Evolutionary conservation across 1,140 invertebrate species (phyloP).

Genomic region (Paracyclopina nana): DNA sequence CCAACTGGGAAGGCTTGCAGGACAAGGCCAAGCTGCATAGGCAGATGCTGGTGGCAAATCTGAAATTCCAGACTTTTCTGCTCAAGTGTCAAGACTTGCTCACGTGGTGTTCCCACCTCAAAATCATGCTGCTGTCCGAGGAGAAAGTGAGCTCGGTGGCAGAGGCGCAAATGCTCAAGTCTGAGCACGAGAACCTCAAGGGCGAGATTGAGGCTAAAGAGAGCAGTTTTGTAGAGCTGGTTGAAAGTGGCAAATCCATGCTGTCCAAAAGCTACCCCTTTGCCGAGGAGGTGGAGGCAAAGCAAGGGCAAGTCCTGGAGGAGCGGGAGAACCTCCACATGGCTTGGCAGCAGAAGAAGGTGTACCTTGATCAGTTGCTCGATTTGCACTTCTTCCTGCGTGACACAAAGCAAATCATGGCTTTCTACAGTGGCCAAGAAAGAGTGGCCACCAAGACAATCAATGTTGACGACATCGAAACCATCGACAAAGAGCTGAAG

Average conservation of each 20-base stretch:
- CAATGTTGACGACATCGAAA: slow-evolving; percentile 1
- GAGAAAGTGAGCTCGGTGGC: slow-evolving; percentile 65
- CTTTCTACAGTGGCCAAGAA: slow-evolving; percentile 60
- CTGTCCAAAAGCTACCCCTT: slow-evolving; percentile 32
- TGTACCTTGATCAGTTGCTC: slow-evolving; percentile 77
- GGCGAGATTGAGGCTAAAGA: slow-evolving; percentile 87
- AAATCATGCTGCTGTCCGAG: slow-evolving; percentile 54
- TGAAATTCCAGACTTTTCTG: slow-evolving; percentile 46
- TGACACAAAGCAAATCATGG: slow-evolving; percentile 81
- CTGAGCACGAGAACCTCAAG: slow-evolving; percentile 72
- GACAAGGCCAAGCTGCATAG: slow-evolving; percentile 52
- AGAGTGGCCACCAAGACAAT: not conserved
- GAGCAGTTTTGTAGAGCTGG: slow-evolving; percentile 54
- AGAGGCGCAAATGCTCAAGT: slow-evolving; percentile 62
- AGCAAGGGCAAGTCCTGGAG: slow-evolving; percentile 48
- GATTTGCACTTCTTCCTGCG: slow-evolving; percentile 84
- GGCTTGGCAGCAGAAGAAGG: slow-evolving; percentile 71
- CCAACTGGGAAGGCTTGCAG: slow-evolving; percentile 69
- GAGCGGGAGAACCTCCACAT: slow-evolving; percentile 54
- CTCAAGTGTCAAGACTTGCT: slow-evolving; percentile 60
- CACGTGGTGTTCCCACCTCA: slow-evolving; percentile 61
- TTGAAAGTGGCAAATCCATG: slow-evolving; percentile 59
- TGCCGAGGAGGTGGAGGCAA: slow-evolving; percentile 47
- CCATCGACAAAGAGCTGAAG: not conserved
- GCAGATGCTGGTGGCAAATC: slow-evolving; percentile 59